Base-by-base conservation (phyloP, 2,113 vertebrate species). In the Mus spicilegus region DNA sequence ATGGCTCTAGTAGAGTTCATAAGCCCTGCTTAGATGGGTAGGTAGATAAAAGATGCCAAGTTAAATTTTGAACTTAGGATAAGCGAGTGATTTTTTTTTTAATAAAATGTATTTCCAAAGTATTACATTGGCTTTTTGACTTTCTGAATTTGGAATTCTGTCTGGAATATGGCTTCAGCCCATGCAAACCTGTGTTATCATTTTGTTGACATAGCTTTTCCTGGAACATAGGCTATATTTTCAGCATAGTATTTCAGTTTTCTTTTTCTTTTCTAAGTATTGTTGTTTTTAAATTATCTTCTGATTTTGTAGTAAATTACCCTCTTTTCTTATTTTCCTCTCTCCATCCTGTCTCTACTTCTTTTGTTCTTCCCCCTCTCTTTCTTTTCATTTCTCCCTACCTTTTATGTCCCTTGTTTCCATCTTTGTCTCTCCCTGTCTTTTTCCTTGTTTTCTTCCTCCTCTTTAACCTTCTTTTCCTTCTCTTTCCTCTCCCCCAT, bases 31-130 rank as follows among this genome's bases (percentile, higher is more conserved):
- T 88, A 92, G 75, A 96, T 95, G 11, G 10, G 77, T 76, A 92
- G n/a, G 22, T 63, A 96, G 63, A 85, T 76, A 91, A 81, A 93
- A 96, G 13, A 96, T 72, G n/a, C 13, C 61, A 80, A 54, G 17
- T 88, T 96, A 92, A 86, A 87, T 54, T 96, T 87, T 92, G 51
- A 96, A 63, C 70, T 95, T 93, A 26, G 76, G 39, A 91, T 73
- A 91, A 86, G 49, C 9, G 51, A 72, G 42, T n/a, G 51, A 65
- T 73, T 88, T 42, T 42, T 42, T 42, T 78, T 95, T 86, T n/a
- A 28, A 87, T 42, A 42, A 16, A 61, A 92, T 76, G 6, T 93
- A 56, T 93, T 30, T 84, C 16, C 76, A n/a, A 82, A 77, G n/a
- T 65, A 78, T 77, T 56, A 4, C 10, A 61, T n/a, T 80, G 26